Evolutionary conservation across 2,113 vertebrate genomes (phyloP).

Genomic region (Gadus macrocephalus): DNA sequence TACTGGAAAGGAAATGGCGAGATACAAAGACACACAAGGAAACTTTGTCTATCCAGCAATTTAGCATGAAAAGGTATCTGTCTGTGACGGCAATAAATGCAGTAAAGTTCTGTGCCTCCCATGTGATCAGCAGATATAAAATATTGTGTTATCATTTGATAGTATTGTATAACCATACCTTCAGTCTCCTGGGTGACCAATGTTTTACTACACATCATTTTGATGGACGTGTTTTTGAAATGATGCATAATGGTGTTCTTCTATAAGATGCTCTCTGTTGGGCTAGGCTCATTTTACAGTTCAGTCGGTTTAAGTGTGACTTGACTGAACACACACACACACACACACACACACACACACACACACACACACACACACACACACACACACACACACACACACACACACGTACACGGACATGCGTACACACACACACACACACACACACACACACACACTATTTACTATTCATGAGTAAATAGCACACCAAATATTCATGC

Average conservation of each 20-base stretch:
- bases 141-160: constrained; percentile 8
- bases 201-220: constrained; percentile 18
- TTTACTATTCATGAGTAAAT: too few species aligned
- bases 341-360: background rate
- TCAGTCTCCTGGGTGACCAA: background rate
- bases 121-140: background rate
- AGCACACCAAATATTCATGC: constrained; percentile 19
- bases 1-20: too few species aligned
- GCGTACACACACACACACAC: background rate
- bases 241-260: constrained; percentile 34
- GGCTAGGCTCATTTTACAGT: constrained; percentile 19
- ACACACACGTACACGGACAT: constrained; percentile 1
- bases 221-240: constrained; percentile 12
- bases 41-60: background rate
- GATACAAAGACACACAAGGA: background rate
- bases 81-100: constrained; percentile 11
- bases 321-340: background rate
- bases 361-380: constrained; percentile 17
- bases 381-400: constrained; percentile 15
- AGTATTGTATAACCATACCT: constrained; percentile 9
- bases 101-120: constrained; percentile 31
- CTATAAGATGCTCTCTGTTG: constrained; percentile 12
- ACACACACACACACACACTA: constrained; percentile 16
- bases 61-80: background rate
- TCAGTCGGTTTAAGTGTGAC: constrained; percentile 3